phyloP scores from a whole-genome alignment of 2,113 vertebrate genomes.

The Nothoprocta perdicaria region DNA sequence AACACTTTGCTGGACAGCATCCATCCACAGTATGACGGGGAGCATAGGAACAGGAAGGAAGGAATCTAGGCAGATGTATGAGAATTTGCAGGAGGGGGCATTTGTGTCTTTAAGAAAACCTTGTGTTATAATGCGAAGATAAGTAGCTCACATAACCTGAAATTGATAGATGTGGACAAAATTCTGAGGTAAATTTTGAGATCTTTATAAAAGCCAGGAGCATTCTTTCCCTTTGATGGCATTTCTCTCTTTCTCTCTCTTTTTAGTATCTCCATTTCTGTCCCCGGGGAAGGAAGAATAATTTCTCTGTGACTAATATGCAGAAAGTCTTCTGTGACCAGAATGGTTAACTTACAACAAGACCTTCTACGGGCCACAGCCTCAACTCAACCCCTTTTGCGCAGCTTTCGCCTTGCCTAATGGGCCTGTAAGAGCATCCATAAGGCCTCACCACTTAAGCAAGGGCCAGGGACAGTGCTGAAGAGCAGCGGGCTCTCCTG shows the following conservation, averaged over 20 bases:
- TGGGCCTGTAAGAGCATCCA: background rate
- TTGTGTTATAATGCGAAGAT: background rate
- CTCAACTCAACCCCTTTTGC: background rate
- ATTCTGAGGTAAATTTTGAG: background rate
- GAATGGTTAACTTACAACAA: background rate
- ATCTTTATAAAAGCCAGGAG: background rate
- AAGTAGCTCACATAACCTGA: background rate
- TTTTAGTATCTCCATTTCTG: background rate
- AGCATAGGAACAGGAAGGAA: background rate
- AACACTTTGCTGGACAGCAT: background rate
- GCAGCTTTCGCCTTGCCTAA: background rate
- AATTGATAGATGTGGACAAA: background rate
- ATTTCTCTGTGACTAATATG: constrained; percentile 1
- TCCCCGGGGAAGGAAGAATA: background rate
- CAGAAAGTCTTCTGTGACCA: background rate
- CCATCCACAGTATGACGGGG: background rate
- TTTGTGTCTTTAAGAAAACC: background rate
- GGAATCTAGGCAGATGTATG: background rate
- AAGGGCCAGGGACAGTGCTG: background rate
- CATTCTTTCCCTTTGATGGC: background rate
- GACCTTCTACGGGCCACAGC: background rate
- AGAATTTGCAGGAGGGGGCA: background rate
- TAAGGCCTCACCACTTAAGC: background rate
- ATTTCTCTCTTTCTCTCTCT: background rate
- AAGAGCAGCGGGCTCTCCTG: background rate